Evolutionary conservation across 2,797 vertebrate genomes (phyloP).

Genomic region (Pseudopleuronectes americanus): DNA sequence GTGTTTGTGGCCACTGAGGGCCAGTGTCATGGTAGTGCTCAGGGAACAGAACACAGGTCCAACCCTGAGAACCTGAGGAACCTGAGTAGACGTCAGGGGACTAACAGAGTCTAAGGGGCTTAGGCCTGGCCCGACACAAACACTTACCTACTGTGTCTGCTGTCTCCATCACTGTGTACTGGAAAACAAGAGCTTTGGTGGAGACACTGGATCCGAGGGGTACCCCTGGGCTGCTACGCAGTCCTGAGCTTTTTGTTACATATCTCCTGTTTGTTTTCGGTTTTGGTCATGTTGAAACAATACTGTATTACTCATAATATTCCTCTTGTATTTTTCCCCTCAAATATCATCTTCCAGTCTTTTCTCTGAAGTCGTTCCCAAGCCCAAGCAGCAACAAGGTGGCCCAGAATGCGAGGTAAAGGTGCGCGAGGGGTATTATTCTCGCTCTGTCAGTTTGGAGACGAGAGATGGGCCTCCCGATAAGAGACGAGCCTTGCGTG

Average conservation of each 20-base stretch:
- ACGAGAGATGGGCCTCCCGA: conserved; percentile 48
- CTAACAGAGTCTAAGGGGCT: conserved; percentile 79
- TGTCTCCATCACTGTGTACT: conserved; percentile 81
- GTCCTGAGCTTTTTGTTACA: conserved; percentile 62
- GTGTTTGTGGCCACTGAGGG: conserved; percentile 72
- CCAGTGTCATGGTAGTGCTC: conserved; percentile 64
- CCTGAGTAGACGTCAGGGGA: conserved; percentile 78
- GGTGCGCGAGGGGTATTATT: conserved; percentile 52
- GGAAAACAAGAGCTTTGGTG: conserved; percentile 82
- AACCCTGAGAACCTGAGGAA: conserved; percentile 78
- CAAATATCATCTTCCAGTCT: conserved; percentile 59
- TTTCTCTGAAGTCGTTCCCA: conserved; percentile 68
- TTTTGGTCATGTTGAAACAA: conserved; percentile 65
- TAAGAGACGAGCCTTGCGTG: conserved; percentile 57
- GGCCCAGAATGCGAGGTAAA: conserved; percentile 46
- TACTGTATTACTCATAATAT: conserved; percentile 66
- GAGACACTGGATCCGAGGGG: conserved; percentile 69
- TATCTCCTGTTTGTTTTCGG: conserved; percentile 75
- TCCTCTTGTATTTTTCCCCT: conserved; percentile 65
- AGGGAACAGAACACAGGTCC: conserved; percentile 64
- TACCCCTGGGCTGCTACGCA: conserved; percentile 56
- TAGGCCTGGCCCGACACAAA: conserved; percentile 79
- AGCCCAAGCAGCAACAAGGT: conserved; percentile 49
- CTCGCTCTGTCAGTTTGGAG: conserved; percentile 49
- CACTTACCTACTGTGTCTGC: conserved; percentile 79